phyloP scores from a whole-genome alignment of 1,140 invertebrate species.

The Cotesia vestalis region DNA sequence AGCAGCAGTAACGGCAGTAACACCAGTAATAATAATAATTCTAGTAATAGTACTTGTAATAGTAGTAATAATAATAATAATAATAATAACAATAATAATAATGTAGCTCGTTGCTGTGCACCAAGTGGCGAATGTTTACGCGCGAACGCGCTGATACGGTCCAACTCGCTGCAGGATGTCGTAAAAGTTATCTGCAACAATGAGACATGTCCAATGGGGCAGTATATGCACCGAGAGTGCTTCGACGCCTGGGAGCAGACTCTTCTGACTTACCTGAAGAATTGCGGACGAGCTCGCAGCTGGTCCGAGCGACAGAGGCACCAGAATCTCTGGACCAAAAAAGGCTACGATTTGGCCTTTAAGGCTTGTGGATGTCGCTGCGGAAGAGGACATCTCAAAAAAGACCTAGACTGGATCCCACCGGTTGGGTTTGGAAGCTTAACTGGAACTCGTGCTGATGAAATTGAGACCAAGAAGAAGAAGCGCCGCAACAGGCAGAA shows the following conservation, averaged over 20 bases:
- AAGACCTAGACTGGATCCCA: slow-evolving; percentile 91
- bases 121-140: slow-evolving; percentile 81
- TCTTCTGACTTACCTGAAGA: slow-evolving; percentile 87
- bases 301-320: slow-evolving; percentile 94
- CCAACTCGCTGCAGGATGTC: slow-evolving; percentile 79
- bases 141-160: slow-evolving; percentile 72
- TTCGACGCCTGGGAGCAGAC: slow-evolving; percentile 93
- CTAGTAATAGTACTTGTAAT: no score
- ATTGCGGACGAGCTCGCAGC: slow-evolving; percentile 86
- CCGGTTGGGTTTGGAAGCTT: slow-evolving; percentile 66
- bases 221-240: slow-evolving; percentile 95
- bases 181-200: slow-evolving; percentile 95
- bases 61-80: no score
- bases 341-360: slow-evolving; percentile 93
- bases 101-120: slow-evolving; percentile 78
- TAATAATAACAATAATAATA: not conserved
- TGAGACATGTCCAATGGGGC: slow-evolving; percentile 84
- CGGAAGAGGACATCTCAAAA: slow-evolving; percentile 90
- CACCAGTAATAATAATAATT: no score
- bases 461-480: slow-evolving; percentile 75
- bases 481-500: slow-evolving; percentile 75
- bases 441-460: slow-evolving; percentile 60
- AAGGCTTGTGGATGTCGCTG: slow-evolving; percentile 89
- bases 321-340: slow-evolving; percentile 97
- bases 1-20: no score